These are phyloP conservation scores for Scaptomyza pallida DNA, from an alignment of 1,140 invertebrate genomes.

Conservation along the genomic window DNA sequence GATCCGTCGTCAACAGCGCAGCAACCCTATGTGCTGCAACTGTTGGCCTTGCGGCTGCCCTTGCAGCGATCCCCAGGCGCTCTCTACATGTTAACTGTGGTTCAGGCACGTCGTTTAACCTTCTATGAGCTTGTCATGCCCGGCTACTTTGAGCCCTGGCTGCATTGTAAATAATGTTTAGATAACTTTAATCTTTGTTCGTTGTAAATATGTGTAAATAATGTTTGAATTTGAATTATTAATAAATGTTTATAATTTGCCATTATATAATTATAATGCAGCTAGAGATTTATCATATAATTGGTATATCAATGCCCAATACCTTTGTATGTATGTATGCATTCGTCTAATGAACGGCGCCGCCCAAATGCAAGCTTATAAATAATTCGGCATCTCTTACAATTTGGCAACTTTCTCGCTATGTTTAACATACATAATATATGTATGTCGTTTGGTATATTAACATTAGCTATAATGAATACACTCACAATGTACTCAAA, in stretches of 20 bases:
- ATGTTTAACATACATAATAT: background rate
- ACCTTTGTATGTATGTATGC: no score
- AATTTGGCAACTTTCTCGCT: conserved; percentile 41
- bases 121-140: conserved; percentile 64
- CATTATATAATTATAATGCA: no score
- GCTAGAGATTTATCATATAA: no score
- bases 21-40: conserved; percentile 31
- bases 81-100: conserved; percentile 49
- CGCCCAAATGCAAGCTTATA: conserved; percentile 16
- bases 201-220: background rate
- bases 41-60: conserved; percentile 45
- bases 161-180: conserved; percentile 33
- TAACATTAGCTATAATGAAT: conserved; percentile 13
- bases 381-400: conserved; percentile 16
- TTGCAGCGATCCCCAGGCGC: conserved; percentile 42
- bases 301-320: no score
- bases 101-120: conserved; percentile 27
- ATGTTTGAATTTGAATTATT: conserved; percentile 3
- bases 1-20: background rate
- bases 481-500: background rate
- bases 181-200: background rate
- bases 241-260: background rate
- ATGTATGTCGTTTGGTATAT: conserved; percentile 7
- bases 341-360: background rate
- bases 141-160: conserved; percentile 60